phyloP scores from a whole-genome alignment of 1,140 invertebrate genomes.

The Dysdera silvatica region DNA sequence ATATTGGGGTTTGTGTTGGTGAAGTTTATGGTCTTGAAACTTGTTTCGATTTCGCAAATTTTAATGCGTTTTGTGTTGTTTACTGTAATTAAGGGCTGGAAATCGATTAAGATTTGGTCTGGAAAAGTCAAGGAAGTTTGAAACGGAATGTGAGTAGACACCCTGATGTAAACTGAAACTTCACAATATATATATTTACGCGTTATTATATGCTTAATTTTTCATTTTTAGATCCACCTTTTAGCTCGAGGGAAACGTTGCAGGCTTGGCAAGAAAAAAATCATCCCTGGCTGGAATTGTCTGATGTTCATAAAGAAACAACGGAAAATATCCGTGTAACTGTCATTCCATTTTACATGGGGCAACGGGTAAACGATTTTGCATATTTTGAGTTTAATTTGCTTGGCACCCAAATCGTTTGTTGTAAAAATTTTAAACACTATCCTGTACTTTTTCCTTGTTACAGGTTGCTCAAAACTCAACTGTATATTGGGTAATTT shows the following conservation, averaged over 20 bases:
- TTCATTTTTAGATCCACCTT: constrained; percentile 63
- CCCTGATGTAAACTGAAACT: background rate
- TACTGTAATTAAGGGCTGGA: no score
- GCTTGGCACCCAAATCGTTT: background rate
- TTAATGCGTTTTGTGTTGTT: no score
- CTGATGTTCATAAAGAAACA: constrained; percentile 95
- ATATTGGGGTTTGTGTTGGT: no score
- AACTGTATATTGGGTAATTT: constrained; percentile 80
- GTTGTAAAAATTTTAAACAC: background rate
- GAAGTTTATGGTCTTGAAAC: no score
- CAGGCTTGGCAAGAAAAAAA: constrained; percentile 94
- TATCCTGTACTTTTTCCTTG: background rate
- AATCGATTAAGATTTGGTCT: no score
- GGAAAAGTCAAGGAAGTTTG: no score
- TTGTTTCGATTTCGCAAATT: no score
- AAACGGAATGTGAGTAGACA: no score
- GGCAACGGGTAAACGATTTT: constrained; percentile 54
- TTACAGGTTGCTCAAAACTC: constrained; percentile 66
- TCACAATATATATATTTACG: background rate
- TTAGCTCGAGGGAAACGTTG: constrained; percentile 78
- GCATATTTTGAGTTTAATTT: background rate
- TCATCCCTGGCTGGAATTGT: constrained; percentile 91
- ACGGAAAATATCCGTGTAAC: constrained; percentile 91
- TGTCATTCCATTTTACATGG: constrained; percentile 97
- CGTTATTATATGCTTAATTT: background rate